phyloP scores from a whole-genome alignment of 2,888 invertebrate species.

The Elaeidobius kamerunicus region DNA sequence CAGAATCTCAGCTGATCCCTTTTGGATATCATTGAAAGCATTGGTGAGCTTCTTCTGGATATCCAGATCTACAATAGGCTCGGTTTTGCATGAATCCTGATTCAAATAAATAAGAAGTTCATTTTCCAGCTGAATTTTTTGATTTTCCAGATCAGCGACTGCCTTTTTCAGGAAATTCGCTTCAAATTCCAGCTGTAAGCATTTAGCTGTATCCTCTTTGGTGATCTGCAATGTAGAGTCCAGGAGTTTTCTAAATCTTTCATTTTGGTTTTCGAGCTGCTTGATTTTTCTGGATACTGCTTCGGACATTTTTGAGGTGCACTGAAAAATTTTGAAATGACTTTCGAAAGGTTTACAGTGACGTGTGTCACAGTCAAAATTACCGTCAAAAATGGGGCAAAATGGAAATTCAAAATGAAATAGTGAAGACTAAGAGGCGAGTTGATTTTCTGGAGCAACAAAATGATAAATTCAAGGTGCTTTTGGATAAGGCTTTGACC shows the following conservation, averaged over 20 bases:
- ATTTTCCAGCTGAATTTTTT: constrained; percentile 32
- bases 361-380: constrained; percentile 10
- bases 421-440: constrained; percentile 33
- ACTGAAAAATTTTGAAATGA: neutral
- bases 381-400: constrained; percentile 3
- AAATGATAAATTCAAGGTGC: constrained; percentile 34
- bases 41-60: constrained; percentile 30
- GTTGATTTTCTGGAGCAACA: constrained; percentile 33
- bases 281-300: constrained; percentile 31
- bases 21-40: constrained; percentile 30
- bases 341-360: no score
- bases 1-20: constrained; percentile 28
- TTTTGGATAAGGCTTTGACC: constrained; percentile 35
- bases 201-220: constrained; percentile 25
- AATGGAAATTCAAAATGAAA: constrained; percentile 38
- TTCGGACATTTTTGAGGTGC: constrained; percentile 25
- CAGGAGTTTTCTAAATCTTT: constrained; percentile 33
- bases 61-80: constrained; percentile 25
- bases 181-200: constrained; percentile 27
- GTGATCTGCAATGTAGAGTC: constrained; percentile 33
- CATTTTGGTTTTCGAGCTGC: constrained; percentile 37
- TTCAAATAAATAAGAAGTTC: constrained; percentile 26
- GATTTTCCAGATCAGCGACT: constrained; percentile 31
- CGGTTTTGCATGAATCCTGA: constrained; percentile 13
- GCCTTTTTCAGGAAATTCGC: constrained; percentile 27